Evolutionary conservation across 2,888 invertebrate genomes (phyloP), one percentile per base, ranked within the genome.

Genomic region (Meiosimyza decipiens): DNA sequence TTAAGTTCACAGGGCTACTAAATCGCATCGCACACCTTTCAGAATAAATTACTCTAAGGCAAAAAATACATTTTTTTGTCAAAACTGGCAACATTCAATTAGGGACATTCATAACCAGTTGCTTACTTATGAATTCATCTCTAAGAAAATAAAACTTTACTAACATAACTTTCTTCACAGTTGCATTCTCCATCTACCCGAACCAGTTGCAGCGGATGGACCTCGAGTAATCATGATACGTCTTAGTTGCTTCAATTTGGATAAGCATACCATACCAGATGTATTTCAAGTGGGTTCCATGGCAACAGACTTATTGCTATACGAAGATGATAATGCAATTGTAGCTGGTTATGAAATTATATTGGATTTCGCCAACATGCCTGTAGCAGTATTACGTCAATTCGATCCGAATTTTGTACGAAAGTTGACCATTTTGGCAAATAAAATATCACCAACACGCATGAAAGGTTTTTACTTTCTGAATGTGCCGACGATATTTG

Each of bases 251-350:
- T 88, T 88, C 73, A 87, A 90, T 79, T 84, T 89, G 1, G 83
- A 87, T 4, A 82, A 86, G 74, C 88, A 86, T 69, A 88, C 87
- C 71, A 82, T 90, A 62, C 69, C 84, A 22, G 89, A 90, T 77
- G 79, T 91, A n/a, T 84, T 91, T 73, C 90, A 89, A 80, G 86
- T 89, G 18, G 88, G 89, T 51, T 88, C 89, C 50, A 89, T 91
- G 89, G 82, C 90, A 4, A 86, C 88, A 74, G 91, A 91, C 79
- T 89, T 90, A 73, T 82, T 90, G 75, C 81, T 91, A 77, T 81
- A 89, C 6, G 90, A 91, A 79, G 91, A 91, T 79, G 92, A 92
- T 80, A 89, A 90, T 79, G 87, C 88, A 66, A 85, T 79, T 3
- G 62, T 83, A 9, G 80, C 81, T 47, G 84, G 83, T n/a, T 79